Base-by-base conservation (phyloP, 2,888 invertebrate species). In the Rhimphoctona megacephalus region DNA sequence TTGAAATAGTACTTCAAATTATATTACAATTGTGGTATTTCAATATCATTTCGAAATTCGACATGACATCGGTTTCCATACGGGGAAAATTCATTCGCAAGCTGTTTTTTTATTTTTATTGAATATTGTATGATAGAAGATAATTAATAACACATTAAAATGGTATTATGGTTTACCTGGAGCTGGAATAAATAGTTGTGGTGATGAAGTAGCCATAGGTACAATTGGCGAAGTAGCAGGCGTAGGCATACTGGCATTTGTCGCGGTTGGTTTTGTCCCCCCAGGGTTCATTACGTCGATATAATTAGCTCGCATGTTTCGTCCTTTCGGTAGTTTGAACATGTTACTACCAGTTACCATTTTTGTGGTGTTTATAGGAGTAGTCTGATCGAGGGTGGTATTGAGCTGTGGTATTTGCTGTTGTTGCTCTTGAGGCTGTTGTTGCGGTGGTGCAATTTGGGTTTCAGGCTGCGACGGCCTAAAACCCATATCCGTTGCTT, bases 271-370 rank as follows among this genome's bases (percentile, higher is more conserved):
- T 64, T 95, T 94, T 11, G 93, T 94, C n/a, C 96, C 96, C 88
- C 95, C 95, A 64, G 97, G 97, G 95, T 98, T 98, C 95, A 98
- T 97, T 85, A 98, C 98, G 95, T 98, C 98, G 90, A 98, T 98
- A 95, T 98, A 99, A 89, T 93, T 92, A 95, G 93, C 92, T 78
- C 94, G 92, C 97, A 96, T 94, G 96, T 97, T 97, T 95, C 97
- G 95, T 89, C 96, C 96, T 90, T 97, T 96, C 94, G 97, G 97
- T 95, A 97, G 95, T 94, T 98, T 98, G 94, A 97, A 97, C 95
- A 97, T 97, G 93, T 97, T 98, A 67, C 96, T 95, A 90, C 94
- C 94, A 36, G 91, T 79, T 17, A 93, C 89, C 78, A 92, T 89
- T 86, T 92, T 93, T 30, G 91, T 90, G 72, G 85, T 88, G 80